Base-by-base conservation (phyloP, 2,113 vertebrate genomes). In the Oryzias curvinotus region DNA sequence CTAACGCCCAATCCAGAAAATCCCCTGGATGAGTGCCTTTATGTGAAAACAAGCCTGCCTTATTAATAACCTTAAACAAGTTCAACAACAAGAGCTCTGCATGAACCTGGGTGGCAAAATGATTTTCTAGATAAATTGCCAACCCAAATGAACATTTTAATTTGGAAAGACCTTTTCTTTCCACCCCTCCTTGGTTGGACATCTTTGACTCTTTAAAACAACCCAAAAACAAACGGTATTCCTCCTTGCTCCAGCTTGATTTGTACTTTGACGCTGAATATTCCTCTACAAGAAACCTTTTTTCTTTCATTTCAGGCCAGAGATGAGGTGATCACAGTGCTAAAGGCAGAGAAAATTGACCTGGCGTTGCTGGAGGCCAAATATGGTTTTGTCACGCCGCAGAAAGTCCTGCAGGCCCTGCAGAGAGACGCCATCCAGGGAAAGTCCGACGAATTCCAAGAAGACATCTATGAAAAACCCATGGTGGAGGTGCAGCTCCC, bases 281-380 rank as follows among this genome's bases (percentile, higher is more conserved):
- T 23, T 23, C 21, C 21, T 23, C 21, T 23, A 23, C 2, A 23
- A 23, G 21, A 23, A 10, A 47, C 62, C 6, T 17, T 23, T 48
- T 46, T 28, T 48, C 12, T 25, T 25, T 21, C 4, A 6, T 56
- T 59, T 15, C 87, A 99, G 97, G 97, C 97, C 85, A 91, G 94
- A 81, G 97, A 99, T 82, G 96, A 99, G 88, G 96, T 98, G 87
- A 98, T 98, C 88, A 94, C 94, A 3, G 93, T 98, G 75, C 91
- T 98, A 82, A 96, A 94, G 80, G 96, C 97, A 51, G 95, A 99
- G 87, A 98, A 98, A 89, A 94, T 96, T 44, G 95, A 99, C 84
- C 76, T 97, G 84, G 94, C 94, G 60, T 89, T 97, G 81, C 88
- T 98, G 65, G 96, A 99, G 90, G 95, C 95, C 85, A 95, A 95